Base-by-base conservation (phyloP, 2,113 vertebrate species). In the Amia ocellicauda region DNA sequence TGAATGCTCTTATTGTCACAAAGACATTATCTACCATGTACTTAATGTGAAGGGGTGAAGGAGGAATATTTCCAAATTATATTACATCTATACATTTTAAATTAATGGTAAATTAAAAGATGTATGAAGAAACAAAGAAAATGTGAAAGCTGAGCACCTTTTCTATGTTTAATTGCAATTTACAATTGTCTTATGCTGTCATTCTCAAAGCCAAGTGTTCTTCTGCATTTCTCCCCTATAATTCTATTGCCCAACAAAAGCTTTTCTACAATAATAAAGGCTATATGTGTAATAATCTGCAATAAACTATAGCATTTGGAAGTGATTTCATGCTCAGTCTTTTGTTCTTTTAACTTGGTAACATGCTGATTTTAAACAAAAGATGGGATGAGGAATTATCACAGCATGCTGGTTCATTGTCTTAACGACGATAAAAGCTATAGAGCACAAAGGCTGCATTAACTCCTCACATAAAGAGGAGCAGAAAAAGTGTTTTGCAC, bases 391-490 rank as follows among this genome's bases (percentile, higher is more conserved):
- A 7, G 31, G 31, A 36, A 36, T 36, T 36, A 36, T 36, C 31
- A 36, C 31, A 36, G 31, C 31, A 36, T 36, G 31, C 31, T 2
- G 31, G 62, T 31, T 43, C 14, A n/a, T 19, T 57, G 56, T 42
- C 40, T 19, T 31, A 69, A 69, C 67, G 52, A 49, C 72, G 63
- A 78, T 63, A 60, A 64, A 72, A 42, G 1, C 53, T 49, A 40
- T 47, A 60, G 50, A 73, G 61, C 10, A 54, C 61, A 67, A 73
- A 70, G 69, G 64, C 58, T 69, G 69, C 11, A 36, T 36, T 36
- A 36, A 36, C 31, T 1, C 31, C 5, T 36, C 5, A 7, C 31
- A 36, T 36, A 36, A 36, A 1, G 5, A 36, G 31, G 11, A 36
- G 31, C 31, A 36, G 31, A 36, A 7, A 36, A 36, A 7, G 11